phyloP scores from a whole-genome alignment of 2,113 vertebrate species.

The Sylvicapra grimmia region DNA sequence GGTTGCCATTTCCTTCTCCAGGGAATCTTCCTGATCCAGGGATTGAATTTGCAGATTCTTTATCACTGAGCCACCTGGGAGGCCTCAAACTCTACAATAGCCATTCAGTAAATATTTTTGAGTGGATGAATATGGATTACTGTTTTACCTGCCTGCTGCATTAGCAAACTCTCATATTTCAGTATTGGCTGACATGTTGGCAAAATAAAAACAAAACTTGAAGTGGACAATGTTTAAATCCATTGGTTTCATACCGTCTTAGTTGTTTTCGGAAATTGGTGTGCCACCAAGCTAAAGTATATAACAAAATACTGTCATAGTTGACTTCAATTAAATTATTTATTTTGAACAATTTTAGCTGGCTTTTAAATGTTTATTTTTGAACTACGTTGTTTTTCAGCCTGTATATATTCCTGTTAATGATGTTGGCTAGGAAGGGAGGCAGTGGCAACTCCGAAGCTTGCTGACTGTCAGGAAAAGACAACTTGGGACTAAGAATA shows the following conservation, averaged over 20 bases:
- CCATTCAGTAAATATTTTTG: not conserved
- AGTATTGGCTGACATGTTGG: not conserved
- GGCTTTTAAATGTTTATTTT: not conserved
- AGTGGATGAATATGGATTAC: not conserved
- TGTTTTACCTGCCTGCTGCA: not conserved
- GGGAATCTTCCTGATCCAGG: not conserved
- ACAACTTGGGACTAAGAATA: not conserved
- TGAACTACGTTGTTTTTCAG: not conserved
- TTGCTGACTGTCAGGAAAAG: not conserved
- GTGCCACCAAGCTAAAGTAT: not conserved
- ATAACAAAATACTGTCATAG: not conserved
- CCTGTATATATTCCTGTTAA: not conserved
- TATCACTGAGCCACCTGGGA: not conserved
- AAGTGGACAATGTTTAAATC: not conserved
- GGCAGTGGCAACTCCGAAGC: not conserved
- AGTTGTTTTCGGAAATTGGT: not conserved
- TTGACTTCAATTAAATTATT: not conserved
- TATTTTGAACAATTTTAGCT: not conserved
- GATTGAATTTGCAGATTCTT: not conserved
- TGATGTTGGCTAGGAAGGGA: not conserved
- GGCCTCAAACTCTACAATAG: not conserved
- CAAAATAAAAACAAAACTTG: not conserved
- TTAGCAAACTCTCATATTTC: not conserved
- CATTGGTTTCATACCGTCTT: not conserved
- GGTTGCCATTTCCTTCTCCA: not conserved